These are phyloP conservation scores for Colletes latitarsis DNA, from an alignment of 1,140 invertebrate species.

Conservation along the genomic window DNA sequence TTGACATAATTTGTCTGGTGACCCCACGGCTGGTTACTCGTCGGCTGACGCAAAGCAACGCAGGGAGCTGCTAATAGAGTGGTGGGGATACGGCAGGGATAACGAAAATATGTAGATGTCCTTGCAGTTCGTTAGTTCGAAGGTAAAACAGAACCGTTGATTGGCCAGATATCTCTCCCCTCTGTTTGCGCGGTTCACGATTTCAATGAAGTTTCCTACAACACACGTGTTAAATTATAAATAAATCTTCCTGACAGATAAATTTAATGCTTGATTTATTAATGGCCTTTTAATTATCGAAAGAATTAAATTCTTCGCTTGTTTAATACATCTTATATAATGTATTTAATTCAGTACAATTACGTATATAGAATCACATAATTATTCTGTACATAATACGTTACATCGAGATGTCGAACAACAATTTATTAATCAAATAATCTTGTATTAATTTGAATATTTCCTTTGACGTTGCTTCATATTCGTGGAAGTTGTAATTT, in stretches of 20 bases:
- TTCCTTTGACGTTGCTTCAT: background rate
- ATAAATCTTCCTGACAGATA: too few relatives aligned
- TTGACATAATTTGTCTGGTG: constrained; percentile 74
- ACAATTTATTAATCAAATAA: background rate
- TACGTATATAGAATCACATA: background rate
- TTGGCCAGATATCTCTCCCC: background rate
- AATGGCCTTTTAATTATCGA: too few relatives aligned
- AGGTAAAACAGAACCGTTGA: background rate
- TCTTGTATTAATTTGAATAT: too few relatives aligned
- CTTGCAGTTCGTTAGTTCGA: background rate
- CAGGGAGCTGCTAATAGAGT: constrained; percentile 55
- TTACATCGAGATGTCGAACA: background rate
- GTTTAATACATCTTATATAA: too few relatives aligned
- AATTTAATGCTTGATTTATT: too few relatives aligned
- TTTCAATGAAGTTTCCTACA: background rate
- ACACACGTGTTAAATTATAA: background rate
- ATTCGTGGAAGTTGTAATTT: background rate
- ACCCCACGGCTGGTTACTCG: constrained; percentile 64
- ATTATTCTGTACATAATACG: background rate
- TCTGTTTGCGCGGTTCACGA: background rate
- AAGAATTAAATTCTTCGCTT: too few relatives aligned
- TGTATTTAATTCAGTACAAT: background rate
- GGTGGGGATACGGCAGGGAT: constrained; percentile 42
- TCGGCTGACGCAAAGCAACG: constrained; percentile 53
- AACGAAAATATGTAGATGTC: constrained; percentile 13